Evolutionary conservation across 2,888 invertebrate species (phyloP), one percentile per base, ranked within the genome.

Genomic region (Pollenia labialis): DNA sequence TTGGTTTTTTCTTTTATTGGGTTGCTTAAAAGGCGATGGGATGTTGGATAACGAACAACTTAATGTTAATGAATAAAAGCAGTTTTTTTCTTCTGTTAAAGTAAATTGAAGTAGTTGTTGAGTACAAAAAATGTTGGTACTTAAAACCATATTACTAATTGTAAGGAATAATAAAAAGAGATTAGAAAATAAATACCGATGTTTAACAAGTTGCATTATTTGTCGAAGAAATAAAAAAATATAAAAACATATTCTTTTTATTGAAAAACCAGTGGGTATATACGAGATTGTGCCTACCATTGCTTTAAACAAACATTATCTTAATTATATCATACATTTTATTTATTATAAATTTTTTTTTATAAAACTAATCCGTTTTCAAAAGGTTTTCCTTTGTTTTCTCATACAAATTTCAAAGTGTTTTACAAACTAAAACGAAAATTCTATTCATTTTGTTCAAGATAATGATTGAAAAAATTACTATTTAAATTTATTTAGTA

Each of bases 41-140:
- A 3, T 50, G 32, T 32, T 32, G 32, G 6, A 32, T 6, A 32
- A 32, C 4, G 32, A 32, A 50, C 56, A 50, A 52, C 32, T 52
- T 66, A 64, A 75, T 71, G 79, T 86, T 82, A 86, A 86, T 86
- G 85, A 82, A 74, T 81, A 60, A 72, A 85, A 85, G 64, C 69
- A 85, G 1, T 23, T 23, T 56, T 85, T 77, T 68, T 58, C 11
- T 50, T 69, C n/a, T 42, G 18, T 18, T 16, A 50, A 69, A 69
- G 3, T 69, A 44, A 79, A 69, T 52, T 69, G n/a, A 60, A 60
- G 58, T 18, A 32, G 32, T 56, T 76, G n/a, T 54, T 54, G 54
- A 23, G 16, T 56, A 42, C 16, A 54, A 58, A 32, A 50, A 32
- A 11, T 32, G 4, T 16, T 12, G 12, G 50, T 71, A 42, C 23